Conservation (phyloP, 2,888 invertebrate genomes). For the Erannis defoliaria region DNA sequence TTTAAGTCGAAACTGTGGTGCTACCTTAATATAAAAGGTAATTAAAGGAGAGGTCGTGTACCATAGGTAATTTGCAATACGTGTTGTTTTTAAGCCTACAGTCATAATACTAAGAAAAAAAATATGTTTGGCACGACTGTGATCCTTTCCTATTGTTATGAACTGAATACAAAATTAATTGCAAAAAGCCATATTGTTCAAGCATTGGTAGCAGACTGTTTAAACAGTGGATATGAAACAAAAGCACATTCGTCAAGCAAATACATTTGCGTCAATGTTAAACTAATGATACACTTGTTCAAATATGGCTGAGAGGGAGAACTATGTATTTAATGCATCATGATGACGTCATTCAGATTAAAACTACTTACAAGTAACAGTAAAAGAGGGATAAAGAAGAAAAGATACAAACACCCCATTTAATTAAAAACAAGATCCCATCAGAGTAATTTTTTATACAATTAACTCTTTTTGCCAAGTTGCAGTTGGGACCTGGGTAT, state of each 20-base stretch:
- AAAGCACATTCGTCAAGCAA: constrained; percentile 15
- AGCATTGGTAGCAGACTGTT: constrained; percentile 16
- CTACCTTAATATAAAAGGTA: no score
- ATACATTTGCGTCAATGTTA: constrained; percentile 27
- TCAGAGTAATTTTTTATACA: no score
- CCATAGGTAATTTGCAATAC: not conserved
- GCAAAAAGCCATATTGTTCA: constrained; percentile 18
- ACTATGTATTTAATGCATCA: not conserved
- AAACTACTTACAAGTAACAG: not conserved
- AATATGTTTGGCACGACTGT: not conserved
- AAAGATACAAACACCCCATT: no score
- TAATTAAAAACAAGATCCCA: no score
- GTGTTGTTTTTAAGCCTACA: not conserved
- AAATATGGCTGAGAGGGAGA: constrained; percentile 22
- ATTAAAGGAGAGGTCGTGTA: no score
- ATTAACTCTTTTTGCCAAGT: no score
- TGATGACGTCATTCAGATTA: constrained; percentile 8
- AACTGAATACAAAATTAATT: constrained; percentile 36
- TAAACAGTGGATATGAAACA: constrained; percentile 29
- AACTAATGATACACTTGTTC: constrained; percentile 29
- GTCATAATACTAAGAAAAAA: constrained; percentile 4
- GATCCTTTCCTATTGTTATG: constrained; percentile 8
- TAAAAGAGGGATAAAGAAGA: not conserved
- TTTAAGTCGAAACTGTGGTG: no score
- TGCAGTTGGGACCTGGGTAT: no score